phyloP scores from a whole-genome alignment of 2,113 vertebrate species.

The Eretmodus cyanostictus region DNA sequence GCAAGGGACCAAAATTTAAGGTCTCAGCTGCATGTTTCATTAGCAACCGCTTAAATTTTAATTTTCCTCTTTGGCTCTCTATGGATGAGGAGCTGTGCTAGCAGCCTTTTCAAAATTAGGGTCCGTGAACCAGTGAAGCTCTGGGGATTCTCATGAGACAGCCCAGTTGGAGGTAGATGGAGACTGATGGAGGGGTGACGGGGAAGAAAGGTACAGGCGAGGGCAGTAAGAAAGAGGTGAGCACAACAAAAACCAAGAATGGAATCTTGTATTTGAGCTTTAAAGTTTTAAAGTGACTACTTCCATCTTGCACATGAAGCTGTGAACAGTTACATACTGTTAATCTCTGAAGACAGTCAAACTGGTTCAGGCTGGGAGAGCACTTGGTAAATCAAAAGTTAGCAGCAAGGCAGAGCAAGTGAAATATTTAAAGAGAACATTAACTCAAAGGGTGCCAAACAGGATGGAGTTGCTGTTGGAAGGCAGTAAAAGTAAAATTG shows the following conservation, averaged over 20 bases:
- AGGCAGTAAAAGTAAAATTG: not conserved
- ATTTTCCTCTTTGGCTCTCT: not conserved
- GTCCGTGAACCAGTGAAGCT: not conserved
- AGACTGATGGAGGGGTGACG: not conserved
- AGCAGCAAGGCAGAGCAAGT: not conserved
- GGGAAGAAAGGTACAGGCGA: not conserved
- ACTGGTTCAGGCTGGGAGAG: not conserved
- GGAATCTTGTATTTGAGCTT: not conserved
- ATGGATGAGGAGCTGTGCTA: not conserved
- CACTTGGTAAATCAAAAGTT: not conserved
- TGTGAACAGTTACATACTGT: not conserved
- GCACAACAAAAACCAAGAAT: not conserved
- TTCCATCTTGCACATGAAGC: not conserved
- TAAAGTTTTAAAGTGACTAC: not conserved
- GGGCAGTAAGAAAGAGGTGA: not conserved
- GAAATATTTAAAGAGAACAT: not conserved
- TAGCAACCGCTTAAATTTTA: not conserved
- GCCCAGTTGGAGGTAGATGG: not conserved
- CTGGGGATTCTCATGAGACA: not conserved
- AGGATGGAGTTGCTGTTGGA: not conserved
- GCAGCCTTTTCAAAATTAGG: not conserved
- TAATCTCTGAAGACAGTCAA: not conserved
- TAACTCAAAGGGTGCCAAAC: not conserved
- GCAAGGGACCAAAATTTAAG: not conserved
- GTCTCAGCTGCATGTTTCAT: not conserved